phyloP scores from a whole-genome alignment of 2,888 invertebrate species.

The Caenorhabditis sp. region DNA sequence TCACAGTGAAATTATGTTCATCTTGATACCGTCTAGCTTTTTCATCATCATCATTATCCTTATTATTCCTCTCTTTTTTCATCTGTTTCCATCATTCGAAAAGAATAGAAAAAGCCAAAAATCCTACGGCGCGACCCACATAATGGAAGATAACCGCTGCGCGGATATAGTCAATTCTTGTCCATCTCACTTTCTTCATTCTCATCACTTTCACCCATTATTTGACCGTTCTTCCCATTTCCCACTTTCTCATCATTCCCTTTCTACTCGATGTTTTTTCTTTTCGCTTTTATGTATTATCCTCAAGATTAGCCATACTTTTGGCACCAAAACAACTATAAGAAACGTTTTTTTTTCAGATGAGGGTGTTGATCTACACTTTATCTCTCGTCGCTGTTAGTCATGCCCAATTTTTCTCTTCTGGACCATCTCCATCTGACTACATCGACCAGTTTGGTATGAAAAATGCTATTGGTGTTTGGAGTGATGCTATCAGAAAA shows the following conservation, averaged over 20 bases:
- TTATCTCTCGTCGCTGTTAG: slow-evolving; percentile 15
- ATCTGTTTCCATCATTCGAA: neutral
- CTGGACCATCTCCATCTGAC: slow-evolving; percentile 20
- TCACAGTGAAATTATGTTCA: neutral
- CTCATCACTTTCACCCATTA: slow-evolving; percentile 34
- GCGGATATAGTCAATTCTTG: slow-evolving; percentile 41
- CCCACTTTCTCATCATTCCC: slow-evolving; percentile 11
- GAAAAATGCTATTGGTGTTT: slow-evolving; percentile 48
- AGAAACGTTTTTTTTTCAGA: neutral
- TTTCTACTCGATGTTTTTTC: slow-evolving; percentile 6
- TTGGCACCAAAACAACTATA: neutral
- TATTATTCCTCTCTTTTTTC: neutral
- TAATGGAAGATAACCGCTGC: slow-evolving; percentile 35
- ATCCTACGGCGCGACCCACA: slow-evolving; percentile 30
- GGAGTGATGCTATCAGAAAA: slow-evolving; percentile 51
- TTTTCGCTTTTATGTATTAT: neutral
- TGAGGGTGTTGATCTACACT: slow-evolving; percentile 37
- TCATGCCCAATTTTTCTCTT: slow-evolving; percentile 34
- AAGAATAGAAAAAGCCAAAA: neutral
- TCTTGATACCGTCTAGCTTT: neutral
- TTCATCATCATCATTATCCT: neutral
- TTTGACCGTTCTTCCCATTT: slow-evolving; percentile 12
- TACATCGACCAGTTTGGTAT: slow-evolving; percentile 51
- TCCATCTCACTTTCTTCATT: slow-evolving; percentile 36
- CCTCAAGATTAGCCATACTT: neutral